These are phyloP conservation scores for Pachypanchax playfairii DNA, from an alignment of 2,113 vertebrate genomes.

Conservation along the genomic window DNA sequence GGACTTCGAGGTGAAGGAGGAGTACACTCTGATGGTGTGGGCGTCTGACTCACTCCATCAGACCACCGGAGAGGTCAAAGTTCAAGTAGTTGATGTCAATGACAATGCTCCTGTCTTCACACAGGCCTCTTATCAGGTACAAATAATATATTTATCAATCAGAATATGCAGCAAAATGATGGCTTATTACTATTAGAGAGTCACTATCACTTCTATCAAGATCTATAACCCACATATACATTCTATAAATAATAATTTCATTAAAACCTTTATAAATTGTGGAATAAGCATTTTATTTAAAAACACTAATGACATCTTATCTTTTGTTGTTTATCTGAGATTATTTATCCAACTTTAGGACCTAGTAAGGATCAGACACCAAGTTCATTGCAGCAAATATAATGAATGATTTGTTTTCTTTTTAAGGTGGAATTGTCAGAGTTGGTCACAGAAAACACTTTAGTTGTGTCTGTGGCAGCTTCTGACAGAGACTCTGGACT, in stretches of 20 bases:
- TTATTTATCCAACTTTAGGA: not conserved
- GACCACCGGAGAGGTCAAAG: constrained; percentile 77
- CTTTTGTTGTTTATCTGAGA: not conserved
- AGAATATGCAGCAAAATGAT: not conserved
- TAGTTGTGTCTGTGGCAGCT: constrained; percentile 83
- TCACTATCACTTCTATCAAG: not conserved
- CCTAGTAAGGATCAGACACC: not conserved
- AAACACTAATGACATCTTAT: too few relatives aligned
- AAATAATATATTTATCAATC: not conserved
- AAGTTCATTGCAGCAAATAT: not conserved
- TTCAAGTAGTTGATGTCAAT: constrained; percentile 87
- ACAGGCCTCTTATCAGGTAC: constrained; percentile 85
- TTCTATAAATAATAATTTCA: too few relatives aligned
- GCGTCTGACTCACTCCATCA: constrained; percentile 87
- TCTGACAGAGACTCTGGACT: constrained; percentile 81
- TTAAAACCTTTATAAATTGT: too few relatives aligned
- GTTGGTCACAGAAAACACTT: constrained; percentile 58
- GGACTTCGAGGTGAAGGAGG: constrained; percentile 85
- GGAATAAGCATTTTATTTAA: too few relatives aligned
- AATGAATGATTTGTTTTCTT: constrained; percentile 16
- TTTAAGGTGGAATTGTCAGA: constrained; percentile 86
- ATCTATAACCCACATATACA: too few relatives aligned
- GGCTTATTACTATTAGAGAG: not conserved
- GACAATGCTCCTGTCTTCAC: constrained; percentile 90
- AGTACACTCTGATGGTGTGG: constrained; percentile 76